These are phyloP conservation scores for Gobio occitaniae DNA, from an alignment of 2,797 vertebrate species.

Conservation along the genomic window DNA sequence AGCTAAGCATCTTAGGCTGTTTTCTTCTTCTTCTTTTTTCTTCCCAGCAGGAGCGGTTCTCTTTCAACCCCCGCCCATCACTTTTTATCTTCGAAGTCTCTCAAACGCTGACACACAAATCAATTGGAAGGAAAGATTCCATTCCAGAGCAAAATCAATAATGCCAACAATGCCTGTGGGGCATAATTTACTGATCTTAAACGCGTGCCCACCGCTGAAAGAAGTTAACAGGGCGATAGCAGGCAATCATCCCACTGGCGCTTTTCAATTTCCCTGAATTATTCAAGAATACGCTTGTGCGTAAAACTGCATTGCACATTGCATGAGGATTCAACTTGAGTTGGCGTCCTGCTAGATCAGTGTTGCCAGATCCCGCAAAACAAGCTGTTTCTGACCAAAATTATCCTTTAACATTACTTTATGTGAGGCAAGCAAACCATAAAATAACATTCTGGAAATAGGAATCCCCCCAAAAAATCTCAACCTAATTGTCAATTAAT, in stretches of 20 bases:
- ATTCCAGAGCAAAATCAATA: conserved; percentile 34
- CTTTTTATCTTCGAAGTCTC: conserved; percentile 20
- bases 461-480: not conserved
- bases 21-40: not conserved
- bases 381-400: not conserved
- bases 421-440: not conserved
- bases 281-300: conserved; percentile 36
- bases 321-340: conserved; percentile 4
- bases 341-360: not conserved
- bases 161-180: conserved; percentile 36
- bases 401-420: not conserved
- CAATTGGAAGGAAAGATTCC: conserved; percentile 37
- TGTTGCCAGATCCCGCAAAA: conserved; percentile 8
- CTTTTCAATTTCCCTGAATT: conserved; percentile 38
- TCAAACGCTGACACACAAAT: conserved; percentile 35
- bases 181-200: conserved; percentile 35
- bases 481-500: not conserved
- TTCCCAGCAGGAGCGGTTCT: not conserved
- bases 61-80: not conserved
- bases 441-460: not conserved
- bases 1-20: not conserved
- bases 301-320: conserved; percentile 38
- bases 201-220: not conserved
- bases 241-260: conserved; percentile 35
- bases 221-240: conserved; percentile 28